Evolutionary conservation across 2,888 invertebrate species (phyloP), one percentile per base, ranked within the genome.

Genomic region (Cosmia pyralina): DNA sequence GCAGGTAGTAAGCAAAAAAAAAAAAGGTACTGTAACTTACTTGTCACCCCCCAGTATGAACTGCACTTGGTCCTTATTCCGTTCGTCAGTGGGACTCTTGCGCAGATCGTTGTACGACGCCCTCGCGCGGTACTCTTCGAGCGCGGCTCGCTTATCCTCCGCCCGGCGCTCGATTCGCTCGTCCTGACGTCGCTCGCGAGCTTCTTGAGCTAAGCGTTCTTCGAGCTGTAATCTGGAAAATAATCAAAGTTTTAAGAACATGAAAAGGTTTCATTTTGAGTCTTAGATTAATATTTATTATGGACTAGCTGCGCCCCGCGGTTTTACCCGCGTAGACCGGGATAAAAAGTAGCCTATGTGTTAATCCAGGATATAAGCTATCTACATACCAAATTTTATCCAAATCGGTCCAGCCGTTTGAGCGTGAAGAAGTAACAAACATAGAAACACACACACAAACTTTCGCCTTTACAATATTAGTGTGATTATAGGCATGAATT

Each of bases 1-100:
- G 6, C 6, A 15, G 28, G 6, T 57, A 28, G 11, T 19, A 28
- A 17, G 22, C 11, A 62, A 28, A 19, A 19, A 62, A 28, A 19
- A 19, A 13, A 13, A 63, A 19, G 13, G 4, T 8, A 48, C 28
- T 17, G 2, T 63, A 2, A n/a, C 95, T 92, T 62, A 96, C 96
- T 95, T 96, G 72, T 96, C 96, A 0, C 96, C 96, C 0, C 96
- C 96, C 13, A 96, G 82, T 52, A 94, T 88, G 77, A 96, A 96
- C 72, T 96, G 94, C 57, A 96, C 96, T 58, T 90, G 91, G 17
- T 95, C 96, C 76, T 91, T 91, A 66, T 90, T 89, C 74, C 92
- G 84, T 22, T 95, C 94, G 19, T 93, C 94, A 0, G 87, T 84
- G 11, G 95, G 95, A 81, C 94, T 95, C 88, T 91, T 93, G 69